These are phyloP conservation scores for Julus scandinavius DNA, from an alignment of 2,888 invertebrate species.

Conservation along the genomic window DNA sequence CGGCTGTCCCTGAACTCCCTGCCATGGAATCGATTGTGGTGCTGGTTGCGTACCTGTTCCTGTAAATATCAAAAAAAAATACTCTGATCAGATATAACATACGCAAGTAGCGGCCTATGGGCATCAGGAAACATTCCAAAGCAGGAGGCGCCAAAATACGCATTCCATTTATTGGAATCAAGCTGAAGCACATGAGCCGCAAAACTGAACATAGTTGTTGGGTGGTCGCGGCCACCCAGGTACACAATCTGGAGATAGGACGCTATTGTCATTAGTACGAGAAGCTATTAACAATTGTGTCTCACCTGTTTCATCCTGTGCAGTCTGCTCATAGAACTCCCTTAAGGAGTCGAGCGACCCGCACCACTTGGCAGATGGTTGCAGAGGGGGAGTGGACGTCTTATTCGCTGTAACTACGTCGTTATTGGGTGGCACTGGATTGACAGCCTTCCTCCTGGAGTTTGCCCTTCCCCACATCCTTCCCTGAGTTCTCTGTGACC, in stretches of 20 bases:
- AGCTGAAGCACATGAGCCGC: too few species aligned
- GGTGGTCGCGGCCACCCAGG: too few species aligned
- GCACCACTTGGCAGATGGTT: slow-evolving; percentile 63
- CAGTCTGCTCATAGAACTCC: slow-evolving; percentile 65
- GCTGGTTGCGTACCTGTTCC: background rate
- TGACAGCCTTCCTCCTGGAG: slow-evolving; percentile 37
- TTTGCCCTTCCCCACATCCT: slow-evolving; percentile 15
- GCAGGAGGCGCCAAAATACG: too few species aligned
- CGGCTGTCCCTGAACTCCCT: background rate
- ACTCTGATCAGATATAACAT: too few species aligned
- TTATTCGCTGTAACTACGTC: background rate
- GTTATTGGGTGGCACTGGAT: slow-evolving; percentile 16
- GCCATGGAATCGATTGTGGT: background rate
- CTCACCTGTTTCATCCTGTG: slow-evolving; percentile 56
- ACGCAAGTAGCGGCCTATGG: too few species aligned
- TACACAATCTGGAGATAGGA: too few species aligned
- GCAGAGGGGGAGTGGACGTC: slow-evolving; percentile 2
- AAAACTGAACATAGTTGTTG: too few species aligned
- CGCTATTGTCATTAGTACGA: too few species aligned
- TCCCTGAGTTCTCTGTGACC: background rate
- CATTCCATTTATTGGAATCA: too few species aligned
- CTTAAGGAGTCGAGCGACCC: slow-evolving; percentile 72
- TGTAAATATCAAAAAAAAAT: background rate
- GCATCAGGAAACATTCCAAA: too few species aligned
- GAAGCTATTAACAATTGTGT: background rate